Evolutionary conservation across 2,888 invertebrate genomes (phyloP).

Genomic region (Rhingia campestris): DNA sequence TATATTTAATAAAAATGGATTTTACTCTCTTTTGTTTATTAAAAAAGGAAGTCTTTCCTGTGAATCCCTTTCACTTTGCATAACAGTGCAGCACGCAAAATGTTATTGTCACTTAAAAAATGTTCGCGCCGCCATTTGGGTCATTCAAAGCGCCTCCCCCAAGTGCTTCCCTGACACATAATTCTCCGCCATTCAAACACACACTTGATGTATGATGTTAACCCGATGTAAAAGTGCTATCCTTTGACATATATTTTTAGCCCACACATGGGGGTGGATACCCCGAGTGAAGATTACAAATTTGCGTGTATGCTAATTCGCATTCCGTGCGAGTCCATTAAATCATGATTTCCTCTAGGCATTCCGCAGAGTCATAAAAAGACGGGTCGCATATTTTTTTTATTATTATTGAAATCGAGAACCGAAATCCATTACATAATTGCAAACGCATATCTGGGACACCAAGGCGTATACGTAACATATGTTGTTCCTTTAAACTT

Average conservation of each 20-base stretch:
- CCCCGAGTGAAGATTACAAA: constrained; percentile 24
- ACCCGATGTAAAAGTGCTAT: constrained; percentile 14
- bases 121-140: no score
- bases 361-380: constrained; percentile 26
- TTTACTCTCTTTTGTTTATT: no score
- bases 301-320: constrained; percentile 58
- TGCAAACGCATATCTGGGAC: constrained; percentile 22
- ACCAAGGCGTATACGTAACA: constrained; percentile 50
- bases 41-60: no score
- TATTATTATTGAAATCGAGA: constrained; percentile 3
- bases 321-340: background rate
- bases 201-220: constrained; percentile 22
- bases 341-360: constrained; percentile 24
- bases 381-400: constrained; percentile 3
- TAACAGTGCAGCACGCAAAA: no score
- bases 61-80: no score
- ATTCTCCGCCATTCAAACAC: background rate
- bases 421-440: constrained; percentile 42
- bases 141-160: no score
- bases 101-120: no score
- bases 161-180: no score
- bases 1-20: no score
- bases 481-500: constrained; percentile 1
- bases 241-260: constrained; percentile 23
- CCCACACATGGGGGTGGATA: constrained; percentile 18